Percentiles rank a stretch among this genome's conserved stretches.
These are phyloP conservation scores for Caenorhabditis sp. DNA, from an alignment of 2,888 invertebrate genomes.

Conservation along the genomic window DNA sequence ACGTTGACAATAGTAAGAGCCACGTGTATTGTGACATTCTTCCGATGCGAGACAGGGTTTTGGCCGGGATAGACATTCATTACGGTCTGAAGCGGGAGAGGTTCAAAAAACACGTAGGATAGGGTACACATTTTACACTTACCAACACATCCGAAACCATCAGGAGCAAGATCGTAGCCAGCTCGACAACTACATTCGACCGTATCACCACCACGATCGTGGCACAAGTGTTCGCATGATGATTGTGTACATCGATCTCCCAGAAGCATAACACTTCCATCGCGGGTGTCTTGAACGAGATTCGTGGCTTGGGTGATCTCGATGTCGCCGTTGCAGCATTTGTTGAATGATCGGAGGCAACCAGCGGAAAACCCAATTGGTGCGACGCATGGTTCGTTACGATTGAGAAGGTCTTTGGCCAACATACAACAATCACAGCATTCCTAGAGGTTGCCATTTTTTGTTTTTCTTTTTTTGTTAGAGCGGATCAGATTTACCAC, in stretches of 20 bases:
- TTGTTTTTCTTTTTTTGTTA: no score
- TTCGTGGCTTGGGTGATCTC: conserved; percentile 40
- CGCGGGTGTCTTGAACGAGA: conserved; percentile 31
- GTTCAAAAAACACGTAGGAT: neutral
- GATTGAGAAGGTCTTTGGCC: conserved; percentile 63
- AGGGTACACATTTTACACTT: conserved; percentile 17
- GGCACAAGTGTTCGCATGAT: conserved; percentile 69
- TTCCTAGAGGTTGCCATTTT: conserved; percentile 54
- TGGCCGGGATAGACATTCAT: conserved; percentile 34
- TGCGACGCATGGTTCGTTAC: conserved; percentile 62
- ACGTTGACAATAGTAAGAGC: conserved; percentile 80
- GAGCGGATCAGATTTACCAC: no score
- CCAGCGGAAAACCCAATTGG: conserved; percentile 64
- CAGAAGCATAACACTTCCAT: neutral
- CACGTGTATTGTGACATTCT: conserved; percentile 57
- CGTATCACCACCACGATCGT: conserved; percentile 57
- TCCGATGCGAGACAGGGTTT: conserved; percentile 40
- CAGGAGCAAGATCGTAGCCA: conserved; percentile 66
- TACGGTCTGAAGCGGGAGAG: conserved; percentile 32
- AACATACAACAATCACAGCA: conserved; percentile 70
- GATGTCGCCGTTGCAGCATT: conserved; percentile 60
- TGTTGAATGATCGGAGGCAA: conserved; percentile 66
- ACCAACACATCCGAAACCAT: conserved; percentile 67
- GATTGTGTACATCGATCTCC: conserved; percentile 55
- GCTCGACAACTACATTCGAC: conserved; percentile 67